Evolutionary conservation across 2,888 invertebrate species (phyloP), one percentile per base, ranked within the genome.

Genomic region (Trilocha varians): DNA sequence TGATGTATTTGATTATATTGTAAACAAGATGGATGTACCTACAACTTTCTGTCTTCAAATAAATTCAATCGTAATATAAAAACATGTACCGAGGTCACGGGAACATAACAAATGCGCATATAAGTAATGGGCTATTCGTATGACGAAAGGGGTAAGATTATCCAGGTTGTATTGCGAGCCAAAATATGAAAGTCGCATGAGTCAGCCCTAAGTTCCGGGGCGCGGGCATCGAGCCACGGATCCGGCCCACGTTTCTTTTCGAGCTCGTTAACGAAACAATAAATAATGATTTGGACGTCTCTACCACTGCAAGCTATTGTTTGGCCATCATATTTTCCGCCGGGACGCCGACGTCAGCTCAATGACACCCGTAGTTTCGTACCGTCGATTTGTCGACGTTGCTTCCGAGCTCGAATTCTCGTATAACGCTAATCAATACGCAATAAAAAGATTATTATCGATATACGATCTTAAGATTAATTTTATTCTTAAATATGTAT

Each of bases 221-320:
- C 44, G 51, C 52, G 57, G 55, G 64, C 63, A 61, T 56, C 49
- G 62, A 58, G 62, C 61, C 59, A 62, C 59, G 58, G 64, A 62
- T 68, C 66, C 67, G 63, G 61, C 57, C 57, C 62, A 53, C 63
- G 60, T 70, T 74, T 69, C 69, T 72, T 65, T n/a, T 68, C 64
- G 57, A 62, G 74, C 77, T 79, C 78, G 78, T 79, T 79, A 79
- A 71, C 76, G 76, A 76, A 78, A 82, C 76, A 78, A 82, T 79
- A 79, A 78, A 78, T 78, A 79, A 80, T 78, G 72, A 77, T 78
- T 77, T 70, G 71, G 73, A 70, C 68, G 70, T 73, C 69, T 65
- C 66, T 61, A 59, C 63, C 61, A 62, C 57, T 70, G 65, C 65
- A 59, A 56, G 60, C 73, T 65, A 68, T 79, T 78, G 78, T 80